Percentiles rank a stretch among this genome's conserved stretches.
Evolutionary conservation across 2,113 vertebrate genomes (phyloP).

Genomic region (Scomber japonicus): DNA sequence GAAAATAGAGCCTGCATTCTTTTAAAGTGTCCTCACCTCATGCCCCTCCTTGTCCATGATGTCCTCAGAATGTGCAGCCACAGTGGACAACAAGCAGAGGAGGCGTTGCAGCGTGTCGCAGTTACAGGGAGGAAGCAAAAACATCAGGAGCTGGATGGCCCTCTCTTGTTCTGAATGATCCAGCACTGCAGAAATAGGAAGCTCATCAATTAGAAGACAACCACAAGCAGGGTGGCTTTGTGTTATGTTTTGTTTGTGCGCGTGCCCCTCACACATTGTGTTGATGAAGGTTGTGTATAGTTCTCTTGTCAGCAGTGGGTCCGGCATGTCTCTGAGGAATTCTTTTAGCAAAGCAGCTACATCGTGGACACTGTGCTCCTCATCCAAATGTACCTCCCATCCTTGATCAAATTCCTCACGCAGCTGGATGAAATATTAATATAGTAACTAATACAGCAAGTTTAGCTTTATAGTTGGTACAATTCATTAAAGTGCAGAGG

Average conservation of each 20-base stretch:
- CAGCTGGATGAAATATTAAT: constrained; percentile 82
- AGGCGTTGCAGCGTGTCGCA: constrained; percentile 96
- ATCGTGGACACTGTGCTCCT: constrained; percentile 95
- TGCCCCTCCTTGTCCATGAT: constrained; percentile 86
- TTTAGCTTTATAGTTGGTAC: not conserved
- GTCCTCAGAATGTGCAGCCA: constrained; percentile 92
- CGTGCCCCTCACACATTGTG: constrained; percentile 87
- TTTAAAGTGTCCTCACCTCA: constrained; percentile 82
- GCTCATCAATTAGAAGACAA: not conserved
- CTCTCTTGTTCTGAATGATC: constrained; percentile 89
- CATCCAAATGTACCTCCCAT: constrained; percentile 90
- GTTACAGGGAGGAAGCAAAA: constrained; percentile 96
- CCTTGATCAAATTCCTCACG: constrained; percentile 96
- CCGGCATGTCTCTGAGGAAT: constrained; percentile 97
- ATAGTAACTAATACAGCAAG: not conserved
- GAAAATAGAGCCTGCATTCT: not conserved
- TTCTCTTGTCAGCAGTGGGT: constrained; percentile 95
- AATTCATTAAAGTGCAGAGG: not conserved
- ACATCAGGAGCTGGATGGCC: constrained; percentile 93
- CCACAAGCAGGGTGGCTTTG: not conserved
- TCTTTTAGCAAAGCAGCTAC: constrained; percentile 96
- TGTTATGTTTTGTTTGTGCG: not conserved
- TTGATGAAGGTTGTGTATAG: constrained; percentile 97
- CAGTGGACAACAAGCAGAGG: constrained; percentile 93
- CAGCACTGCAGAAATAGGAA: constrained; percentile 87